Percentiles rank a stretch among this genome's conserved stretches.
phyloP scores from a whole-genome alignment of 2,797 vertebrate species.

The Buceros bicornis region DNA sequence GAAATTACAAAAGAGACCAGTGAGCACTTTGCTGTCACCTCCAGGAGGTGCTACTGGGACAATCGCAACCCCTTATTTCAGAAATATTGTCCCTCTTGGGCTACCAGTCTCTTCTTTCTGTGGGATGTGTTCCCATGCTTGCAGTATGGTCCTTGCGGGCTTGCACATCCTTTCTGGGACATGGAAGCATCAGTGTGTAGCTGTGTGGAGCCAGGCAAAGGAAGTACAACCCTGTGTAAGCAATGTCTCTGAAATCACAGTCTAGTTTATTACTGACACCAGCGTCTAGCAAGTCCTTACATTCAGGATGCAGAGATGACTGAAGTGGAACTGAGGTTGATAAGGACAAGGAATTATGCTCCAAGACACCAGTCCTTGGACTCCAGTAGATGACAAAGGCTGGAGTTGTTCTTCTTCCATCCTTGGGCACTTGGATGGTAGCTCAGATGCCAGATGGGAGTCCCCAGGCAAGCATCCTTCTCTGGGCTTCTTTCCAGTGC shows the following conservation, averaged over 20 bases:
- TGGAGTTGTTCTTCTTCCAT: neutral
- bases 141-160: fast-evolving
- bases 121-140: neutral
- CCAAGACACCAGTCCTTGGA: neutral
- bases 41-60: neutral
- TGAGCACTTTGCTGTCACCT: neutral
- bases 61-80: neutral
- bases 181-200: fast-evolving
- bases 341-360: neutral
- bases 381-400: neutral
- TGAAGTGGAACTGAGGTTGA: neutral
- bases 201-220: neutral
- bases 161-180: neutral
- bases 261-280: neutral
- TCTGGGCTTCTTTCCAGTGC: neutral
- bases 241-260: neutral
- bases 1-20: neutral
- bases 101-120: neutral
- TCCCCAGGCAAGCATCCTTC: neutral
- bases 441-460: neutral
- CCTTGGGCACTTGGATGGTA: fast-evolving
- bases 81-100: neutral
- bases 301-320: too few species aligned
- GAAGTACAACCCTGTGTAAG: fast-evolving
- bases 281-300: neutral